These are phyloP conservation scores for Hypselothyrea guttata DNA, from an alignment of 2,888 invertebrate species.

Conservation along the genomic window DNA sequence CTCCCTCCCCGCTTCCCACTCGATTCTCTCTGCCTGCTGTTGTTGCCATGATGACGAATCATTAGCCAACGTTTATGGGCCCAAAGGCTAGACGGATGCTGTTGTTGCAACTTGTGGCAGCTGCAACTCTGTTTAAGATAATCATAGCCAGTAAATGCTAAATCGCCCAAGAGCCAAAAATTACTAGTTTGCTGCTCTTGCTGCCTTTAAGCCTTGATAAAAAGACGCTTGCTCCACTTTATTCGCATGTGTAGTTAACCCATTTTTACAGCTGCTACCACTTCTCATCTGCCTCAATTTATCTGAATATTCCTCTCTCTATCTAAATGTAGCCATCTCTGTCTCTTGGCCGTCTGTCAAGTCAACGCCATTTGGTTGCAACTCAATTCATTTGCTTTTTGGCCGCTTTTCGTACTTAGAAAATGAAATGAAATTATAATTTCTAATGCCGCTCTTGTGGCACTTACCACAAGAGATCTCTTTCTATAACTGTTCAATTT, in stretches of 20 bases:
- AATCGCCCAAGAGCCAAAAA: slow-evolving; percentile 28
- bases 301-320: too few species aligned
- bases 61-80: slow-evolving; percentile 8
- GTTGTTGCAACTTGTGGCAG: too few species aligned
- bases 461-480: slow-evolving; percentile 11
- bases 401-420: slow-evolving; percentile 25
- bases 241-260: slow-evolving; percentile 47
- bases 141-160: slow-evolving; percentile 19
- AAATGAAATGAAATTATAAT: slow-evolving; percentile 63
- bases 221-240: slow-evolving; percentile 33
- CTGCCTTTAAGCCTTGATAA: background rate
- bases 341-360: slow-evolving; percentile 20
- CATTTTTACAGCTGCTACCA: slow-evolving; percentile 49
- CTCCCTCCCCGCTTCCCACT: background rate
- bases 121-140: slow-evolving; percentile 20
- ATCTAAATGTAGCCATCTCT: too few species aligned
- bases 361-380: slow-evolving; percentile 24
- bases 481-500: slow-evolving; percentile 40
- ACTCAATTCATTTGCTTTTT: slow-evolving; percentile 26
- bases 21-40: slow-evolving; percentile 3
- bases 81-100: slow-evolving; percentile 7
- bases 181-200: slow-evolving; percentile 12
- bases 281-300: background rate
- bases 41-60: too few species aligned
- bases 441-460: slow-evolving; percentile 39